phyloP scores from a whole-genome alignment of 37 sponge, comb jelly and placozoan species.

The Bolinopsis microptera region DNA sequence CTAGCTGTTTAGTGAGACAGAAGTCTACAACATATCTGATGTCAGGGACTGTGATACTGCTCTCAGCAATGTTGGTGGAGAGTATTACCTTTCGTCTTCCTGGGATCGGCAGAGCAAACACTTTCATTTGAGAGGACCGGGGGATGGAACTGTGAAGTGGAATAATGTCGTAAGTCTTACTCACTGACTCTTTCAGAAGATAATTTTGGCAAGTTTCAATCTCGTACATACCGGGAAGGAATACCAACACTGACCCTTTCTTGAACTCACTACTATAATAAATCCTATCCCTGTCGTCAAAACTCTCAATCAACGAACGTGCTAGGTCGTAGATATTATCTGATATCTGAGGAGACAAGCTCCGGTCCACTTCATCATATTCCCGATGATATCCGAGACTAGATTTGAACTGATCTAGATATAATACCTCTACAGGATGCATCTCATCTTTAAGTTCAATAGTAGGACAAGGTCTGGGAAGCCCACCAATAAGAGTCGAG shows the following conservation, averaged over 20 bases:
- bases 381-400: not conserved
- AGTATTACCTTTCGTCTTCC: conserved; percentile 77
- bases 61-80: conserved; percentile 98
- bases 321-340: conserved; percentile 5
- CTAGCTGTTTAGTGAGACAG: conserved; percentile 91
- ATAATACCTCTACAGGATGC: conserved; percentile 75
- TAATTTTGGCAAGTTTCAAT: conserved; percentile 71
- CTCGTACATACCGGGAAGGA: conserved; percentile 92
- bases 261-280: not conserved
- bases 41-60: conserved; percentile 95
- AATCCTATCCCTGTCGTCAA: not conserved
- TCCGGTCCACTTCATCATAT: not conserved
- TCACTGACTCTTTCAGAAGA: conserved; percentile 46
- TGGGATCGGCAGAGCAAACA: not conserved
- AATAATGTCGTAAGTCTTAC: not conserved
- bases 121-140: not conserved
- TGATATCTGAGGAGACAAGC: not conserved
- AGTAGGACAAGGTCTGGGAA: conserved; percentile 73
- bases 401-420: conserved; percentile 73
- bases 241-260: conserved; percentile 86
- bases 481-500: conserved; percentile 38
- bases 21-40: conserved; percentile 96
- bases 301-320: not conserved
- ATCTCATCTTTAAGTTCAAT: conserved; percentile 74
- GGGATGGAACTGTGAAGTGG: conserved; percentile 39